Evolutionary conservation across 2,888 invertebrate species (phyloP).

Genomic region (Cheilosia soror): DNA sequence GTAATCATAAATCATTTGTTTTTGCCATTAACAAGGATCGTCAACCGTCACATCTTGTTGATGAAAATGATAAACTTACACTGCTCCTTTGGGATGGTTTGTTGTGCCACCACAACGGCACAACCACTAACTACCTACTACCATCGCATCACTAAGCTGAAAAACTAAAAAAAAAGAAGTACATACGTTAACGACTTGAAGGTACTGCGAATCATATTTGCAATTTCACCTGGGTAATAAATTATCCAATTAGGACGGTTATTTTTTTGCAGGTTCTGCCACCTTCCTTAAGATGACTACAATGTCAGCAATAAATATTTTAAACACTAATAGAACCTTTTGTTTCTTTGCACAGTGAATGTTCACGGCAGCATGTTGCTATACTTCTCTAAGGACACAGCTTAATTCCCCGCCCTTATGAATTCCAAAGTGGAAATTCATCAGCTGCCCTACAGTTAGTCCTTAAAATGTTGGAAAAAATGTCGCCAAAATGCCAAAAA

Average conservation of each 20-base stretch:
- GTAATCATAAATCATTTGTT: conserved; percentile 65
- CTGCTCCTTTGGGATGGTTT: conserved; percentile 21
- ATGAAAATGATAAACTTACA: conserved; percentile 47
- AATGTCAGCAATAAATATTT: conserved; percentile 59
- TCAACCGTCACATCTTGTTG: conserved; percentile 26
- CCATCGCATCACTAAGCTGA: conserved; percentile 15
- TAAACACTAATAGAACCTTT: conserved; percentile 57
- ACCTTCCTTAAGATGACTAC: conserved; percentile 42
- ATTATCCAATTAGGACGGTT: conserved; percentile 68
- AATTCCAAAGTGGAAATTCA: conserved; percentile 55
- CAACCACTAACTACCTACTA: too few relatives aligned
- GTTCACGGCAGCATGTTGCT: conserved; percentile 1
- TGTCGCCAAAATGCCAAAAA: not conserved
- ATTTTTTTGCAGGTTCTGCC: conserved; percentile 3
- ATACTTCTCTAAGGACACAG: conserved; percentile 14
- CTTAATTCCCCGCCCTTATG: conserved; percentile 27
- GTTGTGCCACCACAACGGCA: conserved; percentile 8
- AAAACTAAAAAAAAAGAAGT: conserved; percentile 25
- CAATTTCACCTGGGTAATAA: conserved; percentile 68
- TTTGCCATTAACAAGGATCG: conserved; percentile 46
- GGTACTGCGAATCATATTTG: conserved; percentile 37
- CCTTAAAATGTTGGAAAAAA: conserved; percentile 20
- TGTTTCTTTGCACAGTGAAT: conserved; percentile 28
- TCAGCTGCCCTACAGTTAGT: conserved; percentile 28
- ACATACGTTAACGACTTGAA: not conserved